These are phyloP conservation scores for Pterostichus niger DNA, from an alignment of 2,888 invertebrate genomes.

Conservation along the genomic window DNA sequence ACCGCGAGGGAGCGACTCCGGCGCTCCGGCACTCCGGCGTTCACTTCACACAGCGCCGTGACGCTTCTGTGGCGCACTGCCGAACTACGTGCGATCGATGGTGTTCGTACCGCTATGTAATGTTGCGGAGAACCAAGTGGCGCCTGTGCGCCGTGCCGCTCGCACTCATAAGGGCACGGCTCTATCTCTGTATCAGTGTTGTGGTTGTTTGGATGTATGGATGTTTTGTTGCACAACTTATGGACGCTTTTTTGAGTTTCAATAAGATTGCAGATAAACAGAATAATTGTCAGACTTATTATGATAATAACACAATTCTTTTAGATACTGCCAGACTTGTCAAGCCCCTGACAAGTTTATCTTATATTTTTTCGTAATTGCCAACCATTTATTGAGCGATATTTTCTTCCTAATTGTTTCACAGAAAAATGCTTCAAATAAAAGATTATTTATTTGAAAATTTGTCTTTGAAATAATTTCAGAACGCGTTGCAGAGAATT, in stretches of 20 bases:
- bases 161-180: background rate
- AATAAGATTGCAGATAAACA: constrained; percentile 6
- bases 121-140: constrained; percentile 54
- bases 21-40: constrained; percentile 54
- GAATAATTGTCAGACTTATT: constrained; percentile 4
- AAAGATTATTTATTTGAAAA: too few species aligned
- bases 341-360: too few species aligned
- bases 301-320: constrained; percentile 5
- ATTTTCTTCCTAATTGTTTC: too few species aligned
- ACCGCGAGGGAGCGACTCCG: constrained; percentile 66
- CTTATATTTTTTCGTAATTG: too few species aligned
- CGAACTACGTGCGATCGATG: constrained; percentile 72
- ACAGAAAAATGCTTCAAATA: too few species aligned
- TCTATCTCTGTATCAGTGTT: constrained; percentile 4
- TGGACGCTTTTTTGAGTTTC: background rate
- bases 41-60: constrained; percentile 37
- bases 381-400: too few species aligned
- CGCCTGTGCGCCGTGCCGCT: constrained; percentile 38
- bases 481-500: too few species aligned
- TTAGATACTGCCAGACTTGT: constrained; percentile 6
- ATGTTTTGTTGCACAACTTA: constrained; percentile 8
- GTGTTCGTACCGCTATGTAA: constrained; percentile 69
- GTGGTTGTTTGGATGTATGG: background rate
- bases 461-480: too few species aligned
- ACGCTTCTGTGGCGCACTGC: constrained; percentile 66